A percentile compares a stretch with the other conserved stretches of the same genome.
Evolutionary conservation across 2,888 invertebrate genomes (phyloP).

Genomic region (Drosophila peninsularis): DNA sequence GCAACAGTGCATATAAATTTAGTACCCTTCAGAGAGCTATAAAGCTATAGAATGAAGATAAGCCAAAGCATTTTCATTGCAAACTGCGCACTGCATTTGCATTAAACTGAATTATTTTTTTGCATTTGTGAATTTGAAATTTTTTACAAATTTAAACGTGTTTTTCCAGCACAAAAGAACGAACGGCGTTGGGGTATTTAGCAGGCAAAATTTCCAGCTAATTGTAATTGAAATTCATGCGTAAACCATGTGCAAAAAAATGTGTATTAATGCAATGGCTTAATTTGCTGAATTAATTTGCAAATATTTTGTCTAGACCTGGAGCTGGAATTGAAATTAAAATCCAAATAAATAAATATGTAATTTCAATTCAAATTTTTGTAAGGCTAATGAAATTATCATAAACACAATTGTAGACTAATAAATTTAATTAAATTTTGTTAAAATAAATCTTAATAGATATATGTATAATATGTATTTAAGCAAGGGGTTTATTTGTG

Average conservation of each 20-base stretch:
- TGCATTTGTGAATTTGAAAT: not conserved
- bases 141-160: not conserved
- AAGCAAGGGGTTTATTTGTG: too few relatives aligned
- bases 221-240: not conserved
- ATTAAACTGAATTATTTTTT: not conserved
- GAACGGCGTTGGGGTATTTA: not conserved
- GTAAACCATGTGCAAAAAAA: not conserved
- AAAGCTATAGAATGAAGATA: not conserved
- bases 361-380: too few relatives aligned
- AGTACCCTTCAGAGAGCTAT: slow-evolving; percentile 3
- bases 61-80: not conserved
- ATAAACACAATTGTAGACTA: too few relatives aligned
- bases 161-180: not conserved
- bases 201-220: not conserved
- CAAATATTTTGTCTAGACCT: not conserved
- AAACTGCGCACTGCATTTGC: not conserved
- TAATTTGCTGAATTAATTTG: not conserved
- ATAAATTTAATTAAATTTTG: too few relatives aligned
- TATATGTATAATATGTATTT: too few relatives aligned
- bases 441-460: too few relatives aligned
- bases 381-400: too few relatives aligned
- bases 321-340: not conserved
- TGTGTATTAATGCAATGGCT: not conserved
- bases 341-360: too few relatives aligned
- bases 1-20: not conserved